Conservation (phyloP, 1,140 invertebrate species). For the Drosophila suzukii region DNA sequence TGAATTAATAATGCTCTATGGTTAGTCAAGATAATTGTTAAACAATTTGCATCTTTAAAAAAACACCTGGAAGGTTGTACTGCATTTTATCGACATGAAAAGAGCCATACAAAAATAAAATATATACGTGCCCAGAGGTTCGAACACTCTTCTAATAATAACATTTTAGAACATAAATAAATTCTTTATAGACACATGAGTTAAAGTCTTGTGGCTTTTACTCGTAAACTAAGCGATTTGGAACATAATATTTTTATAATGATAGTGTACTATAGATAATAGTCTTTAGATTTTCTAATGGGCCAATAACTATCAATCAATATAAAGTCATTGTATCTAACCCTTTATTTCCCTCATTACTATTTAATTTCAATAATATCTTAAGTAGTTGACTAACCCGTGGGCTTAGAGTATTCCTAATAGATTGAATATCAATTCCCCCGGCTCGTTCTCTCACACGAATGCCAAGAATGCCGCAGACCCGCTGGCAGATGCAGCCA, state of each 20-base stretch:
- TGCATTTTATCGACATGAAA: too few relatives aligned
- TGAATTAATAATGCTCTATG: conserved; percentile 10
- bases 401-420: conserved; percentile 5
- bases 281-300: too few relatives aligned
- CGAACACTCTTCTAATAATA: too few relatives aligned
- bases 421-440: conserved; percentile 53
- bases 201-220: not conserved
- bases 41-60: not conserved
- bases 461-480: conserved; percentile 54
- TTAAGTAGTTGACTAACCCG: not conserved
- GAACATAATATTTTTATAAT: not conserved
- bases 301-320: not conserved
- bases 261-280: not conserved
- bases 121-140: too few relatives aligned
- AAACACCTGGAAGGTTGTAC: too few relatives aligned
- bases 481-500: conserved; percentile 49
- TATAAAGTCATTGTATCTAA: not conserved
- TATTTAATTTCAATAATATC: not conserved
- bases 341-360: too few relatives aligned
- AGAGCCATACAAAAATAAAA: too few relatives aligned
- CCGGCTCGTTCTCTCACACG: conserved; percentile 1
- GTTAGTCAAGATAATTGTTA: not conserved
- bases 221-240: not conserved
- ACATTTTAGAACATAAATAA: too few relatives aligned
- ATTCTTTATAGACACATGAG: too few relatives aligned